A percentile compares a stretch with the other conserved stretches of the same genome.
phyloP scores from a whole-genome alignment of 2,113 vertebrate species.

The Struthidea cinerea region DNA sequence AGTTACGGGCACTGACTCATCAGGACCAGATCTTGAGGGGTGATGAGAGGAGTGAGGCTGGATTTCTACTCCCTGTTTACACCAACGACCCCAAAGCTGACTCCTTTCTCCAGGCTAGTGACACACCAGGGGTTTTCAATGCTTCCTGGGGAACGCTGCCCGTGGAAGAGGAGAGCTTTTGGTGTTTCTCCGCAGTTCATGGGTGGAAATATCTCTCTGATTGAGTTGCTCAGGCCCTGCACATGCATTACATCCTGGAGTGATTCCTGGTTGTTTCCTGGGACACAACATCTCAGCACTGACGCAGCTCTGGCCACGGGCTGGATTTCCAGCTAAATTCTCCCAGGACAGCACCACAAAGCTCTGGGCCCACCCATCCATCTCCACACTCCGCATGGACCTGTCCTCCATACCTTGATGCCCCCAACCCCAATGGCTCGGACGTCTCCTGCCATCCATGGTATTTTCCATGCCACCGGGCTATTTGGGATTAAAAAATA shows the following conservation, averaged over 20 bases:
- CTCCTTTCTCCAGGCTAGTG: neutral
- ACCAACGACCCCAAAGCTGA: neutral
- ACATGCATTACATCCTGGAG: neutral
- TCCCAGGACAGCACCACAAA: neutral
- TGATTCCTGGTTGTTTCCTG: neutral
- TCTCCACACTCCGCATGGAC: rapidly evolving
- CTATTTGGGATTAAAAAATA: neutral
- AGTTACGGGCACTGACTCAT: neutral
- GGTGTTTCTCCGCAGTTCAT: neutral
- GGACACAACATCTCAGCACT: neutral
- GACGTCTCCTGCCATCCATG: neutral
- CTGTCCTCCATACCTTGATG: neutral
- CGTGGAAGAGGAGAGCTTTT: neutral
- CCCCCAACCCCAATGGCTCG: rapidly evolving
- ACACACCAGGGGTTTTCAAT: neutral
- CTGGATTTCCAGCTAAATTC: neutral
- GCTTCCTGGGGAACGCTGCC: neutral
- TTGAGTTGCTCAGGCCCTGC: neutral
- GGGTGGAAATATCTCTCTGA: neutral
- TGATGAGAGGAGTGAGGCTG: neutral
- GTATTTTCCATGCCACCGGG: neutral
- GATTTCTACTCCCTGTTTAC: neutral
- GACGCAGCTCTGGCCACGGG: neutral
- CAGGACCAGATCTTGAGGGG: neutral
- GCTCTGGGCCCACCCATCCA: neutral